A percentile compares a stretch with the other conserved stretches of the same genome.
These are phyloP conservation scores for Heteromormyrus szaboi DNA, from an alignment of 2,797 vertebrate species.

Conservation along the genomic window DNA sequence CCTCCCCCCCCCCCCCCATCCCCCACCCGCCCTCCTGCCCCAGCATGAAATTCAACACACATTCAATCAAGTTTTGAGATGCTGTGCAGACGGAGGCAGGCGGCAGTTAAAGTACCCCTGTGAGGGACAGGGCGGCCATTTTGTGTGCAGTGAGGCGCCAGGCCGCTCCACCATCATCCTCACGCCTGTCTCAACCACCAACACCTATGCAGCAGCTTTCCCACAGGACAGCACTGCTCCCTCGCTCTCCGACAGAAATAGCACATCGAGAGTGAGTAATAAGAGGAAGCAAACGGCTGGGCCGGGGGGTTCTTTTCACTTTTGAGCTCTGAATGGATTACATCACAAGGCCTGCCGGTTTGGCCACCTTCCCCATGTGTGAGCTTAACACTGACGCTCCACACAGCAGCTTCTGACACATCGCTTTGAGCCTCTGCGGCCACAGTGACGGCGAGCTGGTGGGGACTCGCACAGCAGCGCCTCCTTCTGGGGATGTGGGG, in stretches of 20 bases:
- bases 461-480: neutral
- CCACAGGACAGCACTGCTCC: neutral
- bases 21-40: neutral
- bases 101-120: neutral
- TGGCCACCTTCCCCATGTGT: neutral
- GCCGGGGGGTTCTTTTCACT: neutral
- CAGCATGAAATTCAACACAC: neutral
- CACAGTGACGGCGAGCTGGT: neutral
- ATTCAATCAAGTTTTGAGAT: neutral
- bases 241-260: slow-evolving; percentile 8
- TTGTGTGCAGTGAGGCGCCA: neutral
- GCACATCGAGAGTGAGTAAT: slow-evolving; percentile 2
- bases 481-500: neutral
- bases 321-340: neutral
- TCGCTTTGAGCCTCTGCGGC: neutral
- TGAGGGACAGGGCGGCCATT: neutral
- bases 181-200: neutral
- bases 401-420: neutral
- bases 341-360: neutral
- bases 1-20: neutral
- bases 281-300: slow-evolving; percentile 9
- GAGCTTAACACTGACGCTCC: neutral
- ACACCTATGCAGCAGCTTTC: neutral
- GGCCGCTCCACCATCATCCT: neutral
- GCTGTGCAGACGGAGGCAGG: neutral